Evolutionary conservation across 2,113 vertebrate species (phyloP).

Genomic region (Leucoraja erinaceus): DNA sequence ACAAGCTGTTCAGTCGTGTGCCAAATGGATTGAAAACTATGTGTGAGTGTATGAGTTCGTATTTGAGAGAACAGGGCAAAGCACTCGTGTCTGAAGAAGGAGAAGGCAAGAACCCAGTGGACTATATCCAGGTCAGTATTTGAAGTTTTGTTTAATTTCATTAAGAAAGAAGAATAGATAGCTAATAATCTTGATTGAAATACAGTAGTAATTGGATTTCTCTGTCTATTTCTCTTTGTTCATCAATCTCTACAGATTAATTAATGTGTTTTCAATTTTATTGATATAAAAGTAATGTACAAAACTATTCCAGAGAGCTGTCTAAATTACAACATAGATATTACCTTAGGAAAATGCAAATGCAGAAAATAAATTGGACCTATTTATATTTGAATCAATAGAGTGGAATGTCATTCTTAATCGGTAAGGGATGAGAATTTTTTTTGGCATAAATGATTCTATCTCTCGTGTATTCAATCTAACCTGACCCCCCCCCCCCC

Average conservation of each 20-base stretch:
- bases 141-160: background rate
- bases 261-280: background rate
- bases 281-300: background rate
- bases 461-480: background rate
- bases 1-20: conserved; percentile 92
- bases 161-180: background rate
- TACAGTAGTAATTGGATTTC: background rate
- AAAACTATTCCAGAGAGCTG: background rate
- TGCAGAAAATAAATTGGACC: background rate
- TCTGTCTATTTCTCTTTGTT: background rate
- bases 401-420: background rate
- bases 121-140: conserved; percentile 85
- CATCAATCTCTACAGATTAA: background rate
- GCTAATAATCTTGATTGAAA: background rate
- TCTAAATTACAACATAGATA: background rate
- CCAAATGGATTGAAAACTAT: conserved; percentile 95
- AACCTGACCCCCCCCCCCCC: background rate
- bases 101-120: conserved; percentile 94
- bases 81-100: conserved; percentile 93
- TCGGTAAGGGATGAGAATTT: background rate
- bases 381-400: background rate
- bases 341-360: background rate
- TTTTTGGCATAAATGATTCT: background rate
- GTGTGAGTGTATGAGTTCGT: conserved; percentile 98
- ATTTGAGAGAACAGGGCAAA: conserved; percentile 92